Base-by-base conservation (phyloP, 2,113 vertebrate genomes). In the Epinephelus lanceolatus region DNA sequence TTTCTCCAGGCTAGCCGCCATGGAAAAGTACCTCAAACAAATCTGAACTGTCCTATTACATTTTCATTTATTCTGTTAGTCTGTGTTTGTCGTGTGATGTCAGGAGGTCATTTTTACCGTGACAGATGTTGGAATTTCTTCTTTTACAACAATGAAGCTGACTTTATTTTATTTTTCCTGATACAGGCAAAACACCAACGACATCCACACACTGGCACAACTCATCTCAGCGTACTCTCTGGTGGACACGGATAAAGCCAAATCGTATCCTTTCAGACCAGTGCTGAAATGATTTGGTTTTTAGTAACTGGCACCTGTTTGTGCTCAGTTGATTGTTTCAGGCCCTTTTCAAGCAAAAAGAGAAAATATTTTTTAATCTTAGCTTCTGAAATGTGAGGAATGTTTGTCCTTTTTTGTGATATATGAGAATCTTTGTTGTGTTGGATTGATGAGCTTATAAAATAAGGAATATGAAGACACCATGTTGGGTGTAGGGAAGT, bases 181-280 rank as follows among this genome's bases (percentile, higher is more conserved):
- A 33, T 37, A 77, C 90, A 99, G 98, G 87, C 98, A 98, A 88
- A 99, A 99, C 94, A 96, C 96, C 2, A 97, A 98, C 65, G 98
- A 99, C 75, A 87, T 97, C 68, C 97, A 98, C 90, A 99, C 97
- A 2, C 85, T 99, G 93, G 98, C 98, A 0, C 98, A 99, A 68
- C 97, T 99, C 83, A 99, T 99, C 92, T 99, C 98, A 74, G 98
- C 98, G 0, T 99, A 99, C 86, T 99, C 98, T 10, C 94, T 99
- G 74, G 97, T 99, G 80, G 97, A 99, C 92, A 96, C 97, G 0
- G 96, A 99, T 76, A 99, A 99, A 91, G 98, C 98, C 71, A 99
- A 99, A 94, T 95, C 96, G 98, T 98, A 99, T 99, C 98, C 97
- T 98, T 96, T 83, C 27, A 27, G 13, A 51, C 17, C 45, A 15